Percentiles rank a stretch among this genome's conserved stretches.
Conservation (phyloP, 2,888 invertebrate species). For the Hecatera dysodea region DNA sequence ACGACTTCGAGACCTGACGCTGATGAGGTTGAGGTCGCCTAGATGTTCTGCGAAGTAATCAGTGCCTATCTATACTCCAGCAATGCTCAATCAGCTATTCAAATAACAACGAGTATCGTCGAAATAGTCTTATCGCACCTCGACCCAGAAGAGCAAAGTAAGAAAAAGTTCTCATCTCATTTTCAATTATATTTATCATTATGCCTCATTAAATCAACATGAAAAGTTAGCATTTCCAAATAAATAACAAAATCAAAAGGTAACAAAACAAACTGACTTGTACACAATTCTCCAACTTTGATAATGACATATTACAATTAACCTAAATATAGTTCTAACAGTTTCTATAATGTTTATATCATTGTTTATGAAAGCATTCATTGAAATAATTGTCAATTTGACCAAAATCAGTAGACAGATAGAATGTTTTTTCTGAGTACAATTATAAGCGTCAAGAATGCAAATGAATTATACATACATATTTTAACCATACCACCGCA, state of each 20-base stretch:
- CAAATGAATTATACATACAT: too few species aligned
- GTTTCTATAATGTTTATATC: neutral
- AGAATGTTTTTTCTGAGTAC: too few species aligned
- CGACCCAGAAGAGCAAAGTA: conserved; percentile 37
- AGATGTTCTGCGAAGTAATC: conserved; percentile 16
- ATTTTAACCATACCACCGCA: neutral
- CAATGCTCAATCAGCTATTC: conserved; percentile 27
- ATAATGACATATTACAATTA: conserved; percentile 23
- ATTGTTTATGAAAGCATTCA: conserved; percentile 12
- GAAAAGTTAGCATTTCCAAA: conserved; percentile 43
- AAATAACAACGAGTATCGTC: conserved; percentile 34
- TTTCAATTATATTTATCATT: conserved; percentile 28
- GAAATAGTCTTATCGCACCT: conserved; percentile 57
- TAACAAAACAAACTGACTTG: conserved; percentile 40
- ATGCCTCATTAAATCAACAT: conserved; percentile 43
- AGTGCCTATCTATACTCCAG: conserved; percentile 13
- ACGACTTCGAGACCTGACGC: conserved; percentile 30
- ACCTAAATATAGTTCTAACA: conserved; percentile 13
- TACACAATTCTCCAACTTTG: conserved; percentile 14
- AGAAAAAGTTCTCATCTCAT: conserved; percentile 22
- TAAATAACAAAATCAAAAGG: conserved; percentile 49
- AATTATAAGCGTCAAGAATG: too few species aligned
- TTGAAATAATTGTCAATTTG: conserved; percentile 20
- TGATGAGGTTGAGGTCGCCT: conserved; percentile 31
- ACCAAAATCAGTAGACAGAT: too few species aligned